Base-by-base conservation (phyloP, 2,797 vertebrate species). In the Parotocinclus haroldoi region DNA sequence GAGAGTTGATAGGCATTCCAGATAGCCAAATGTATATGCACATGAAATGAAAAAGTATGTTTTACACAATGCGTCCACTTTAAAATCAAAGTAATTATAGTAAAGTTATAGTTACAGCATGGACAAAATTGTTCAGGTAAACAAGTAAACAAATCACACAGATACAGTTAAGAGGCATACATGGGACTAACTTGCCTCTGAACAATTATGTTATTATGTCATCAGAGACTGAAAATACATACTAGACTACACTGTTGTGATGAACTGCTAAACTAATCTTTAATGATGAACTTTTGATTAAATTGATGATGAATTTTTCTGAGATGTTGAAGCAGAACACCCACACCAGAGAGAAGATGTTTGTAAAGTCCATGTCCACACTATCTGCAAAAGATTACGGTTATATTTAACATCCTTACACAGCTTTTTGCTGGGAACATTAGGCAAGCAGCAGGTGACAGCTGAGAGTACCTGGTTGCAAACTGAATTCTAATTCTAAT, bases 151-250 rank as follows among this genome's bases (percentile, higher is more conserved):
- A 63, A 76, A 66, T 76, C 69, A 27, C 27, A 27, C 27, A 27
- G 2, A 27, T 27, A 70, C 72, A 82, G 85, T 81, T 78, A 77
- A 63, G 17, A 65, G 65, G 53, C 73, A 77, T 75, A 82, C 82
- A 79, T 82, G 82, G 87, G 85, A 78, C 81, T n/a, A 84, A 87
- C 82, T n/a, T 77, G 75, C 78, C 81, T 80, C 75, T 79, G 75
- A 72, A 82, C 75, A 76, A 81, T 80, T 79, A 74, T 77, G 77
- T 85, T 82, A 82, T 71, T 68, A 76, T 66, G 77, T 68, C 81
- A 72, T 53, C 73, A 74, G 27, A 63, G 9, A 19, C 27, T 50
- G 46, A 62, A 3, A 58, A 2, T 27, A 36, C 48, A 38, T 27
- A 50, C 45, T 51, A 36, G 7, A 17, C 36, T n/a, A 12, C 36